Percentiles rank a stretch among this genome's conserved stretches.
Evolutionary conservation across 2,113 vertebrate genomes (phyloP).

Genomic region (Eolophus roseicapilla): DNA sequence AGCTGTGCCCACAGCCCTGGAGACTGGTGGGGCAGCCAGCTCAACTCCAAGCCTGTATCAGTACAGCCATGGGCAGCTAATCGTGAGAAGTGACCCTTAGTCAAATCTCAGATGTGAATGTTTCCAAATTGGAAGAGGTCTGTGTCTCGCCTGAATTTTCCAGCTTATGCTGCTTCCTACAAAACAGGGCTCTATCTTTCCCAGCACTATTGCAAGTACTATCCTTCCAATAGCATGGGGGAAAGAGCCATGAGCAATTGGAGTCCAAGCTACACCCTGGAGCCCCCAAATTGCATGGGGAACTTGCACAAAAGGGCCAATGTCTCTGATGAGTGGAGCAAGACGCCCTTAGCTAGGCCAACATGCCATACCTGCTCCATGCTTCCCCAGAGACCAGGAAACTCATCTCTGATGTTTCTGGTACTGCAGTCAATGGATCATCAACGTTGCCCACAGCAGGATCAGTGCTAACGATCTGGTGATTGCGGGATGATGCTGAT

Average conservation of each 20-base stretch:
- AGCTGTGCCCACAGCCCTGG: background rate
- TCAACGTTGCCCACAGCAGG: fast-evolving
- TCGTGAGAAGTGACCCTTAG: background rate
- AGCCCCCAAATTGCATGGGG: background rate
- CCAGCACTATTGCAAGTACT: background rate
- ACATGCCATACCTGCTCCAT: background rate
- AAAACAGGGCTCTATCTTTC: background rate
- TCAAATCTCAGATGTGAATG: background rate
- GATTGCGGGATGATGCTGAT: background rate
- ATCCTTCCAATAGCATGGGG: fast-evolving
- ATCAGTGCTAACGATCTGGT: background rate
- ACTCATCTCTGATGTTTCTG: background rate
- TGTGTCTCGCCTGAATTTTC: background rate
- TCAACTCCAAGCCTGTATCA: background rate
- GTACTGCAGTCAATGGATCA: background rate
- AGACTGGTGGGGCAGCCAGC: background rate
- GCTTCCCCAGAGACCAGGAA: background rate
- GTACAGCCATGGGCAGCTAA: background rate
- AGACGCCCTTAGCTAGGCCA: background rate
- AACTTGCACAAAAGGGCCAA: background rate
- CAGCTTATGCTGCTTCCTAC: background rate
- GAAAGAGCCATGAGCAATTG: background rate
- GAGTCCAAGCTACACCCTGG: background rate
- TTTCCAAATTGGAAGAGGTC: background rate
- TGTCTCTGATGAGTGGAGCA: background rate